Base-by-base conservation (phyloP, 2,797 vertebrate species). In the Crax fasciolata region DNA sequence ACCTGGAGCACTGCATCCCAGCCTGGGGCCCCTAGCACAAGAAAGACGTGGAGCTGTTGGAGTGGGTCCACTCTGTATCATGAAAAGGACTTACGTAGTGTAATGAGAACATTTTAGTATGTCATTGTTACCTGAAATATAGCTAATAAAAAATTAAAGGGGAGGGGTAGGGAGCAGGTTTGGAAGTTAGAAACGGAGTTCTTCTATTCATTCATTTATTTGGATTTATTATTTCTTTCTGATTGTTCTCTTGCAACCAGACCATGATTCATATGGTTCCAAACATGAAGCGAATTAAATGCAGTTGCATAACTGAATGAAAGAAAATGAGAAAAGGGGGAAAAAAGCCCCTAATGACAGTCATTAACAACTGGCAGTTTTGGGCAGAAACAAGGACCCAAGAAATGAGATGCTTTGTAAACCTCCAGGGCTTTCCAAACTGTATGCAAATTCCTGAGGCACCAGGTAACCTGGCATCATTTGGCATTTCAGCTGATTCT, bases 401-500 rank as follows among this genome's bases (percentile, higher is more conserved):
- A 76, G 43, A 79, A 81, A 91, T 48, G 9, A 38, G 51, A 72
- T 35, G 12, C 13, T 85, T 88, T 88, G 27, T 44, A 81, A 85
- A 78, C 5, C 16, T 17, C 20, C 5, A 10, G 25, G n/a, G 25
- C 23, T 87, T 94, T 86, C 83, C 84, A 90, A 88, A 76, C 35
- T 2, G 3, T 24, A 62, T 38, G 27, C 43, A 66, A 16, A 58
- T 16, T 90, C 43, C 59, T 76, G 48, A 88, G 77, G 55, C 73
- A 79, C 41, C 70, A 90, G 72, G 62, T 73, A 84, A 91, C 17
- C 15, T 11, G 5, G 28, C 51, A 70, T 84, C n/a, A 32, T 87
- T 81, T 81, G 79, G 43, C 55, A 79, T 82, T 88, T 74, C 58
- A 88, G 48, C 48, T 84, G 76, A 46, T 94, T 81, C 83, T 62